These are phyloP conservation scores for Sesamia nonagrioides DNA, from an alignment of 1,140 invertebrate genomes.

Conservation along the genomic window DNA sequence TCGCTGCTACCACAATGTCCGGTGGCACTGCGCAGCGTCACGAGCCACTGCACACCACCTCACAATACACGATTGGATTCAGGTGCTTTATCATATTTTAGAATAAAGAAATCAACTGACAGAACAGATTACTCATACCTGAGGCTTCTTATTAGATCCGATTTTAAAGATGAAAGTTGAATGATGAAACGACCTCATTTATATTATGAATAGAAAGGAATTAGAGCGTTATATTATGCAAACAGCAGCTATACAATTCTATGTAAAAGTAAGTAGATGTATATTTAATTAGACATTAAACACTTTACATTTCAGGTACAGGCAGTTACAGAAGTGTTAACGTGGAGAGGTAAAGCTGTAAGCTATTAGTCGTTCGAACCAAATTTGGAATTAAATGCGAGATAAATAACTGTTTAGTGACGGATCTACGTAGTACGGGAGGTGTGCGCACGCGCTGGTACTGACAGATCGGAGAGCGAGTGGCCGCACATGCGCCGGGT, in stretches of 20 bases:
- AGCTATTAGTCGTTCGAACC: conserved; percentile 14
- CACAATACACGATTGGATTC: conserved; percentile 59
- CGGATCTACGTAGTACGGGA: conserved; percentile 39
- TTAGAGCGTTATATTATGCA: conserved; percentile 20
- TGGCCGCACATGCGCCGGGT: conserved; percentile 72
- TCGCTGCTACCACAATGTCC: conserved; percentile 70
- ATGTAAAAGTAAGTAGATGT: conserved; percentile 4
- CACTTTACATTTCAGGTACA: not conserved
- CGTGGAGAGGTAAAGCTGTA: not conserved
- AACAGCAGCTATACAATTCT: conserved; percentile 11
- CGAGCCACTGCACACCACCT: conserved; percentile 65
- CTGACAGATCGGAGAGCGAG: conserved; percentile 79
- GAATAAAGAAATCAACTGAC: conserved; percentile 35
- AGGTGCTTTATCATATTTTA: conserved; percentile 51
- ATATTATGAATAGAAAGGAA: conserved; percentile 30
- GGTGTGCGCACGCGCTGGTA: conserved; percentile 79
- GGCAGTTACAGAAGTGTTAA: conserved; percentile 15
- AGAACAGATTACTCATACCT: conserved; percentile 27
- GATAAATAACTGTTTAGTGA: conserved; percentile 51
- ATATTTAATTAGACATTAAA: not conserved
- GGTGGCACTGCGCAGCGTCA: conserved; percentile 67
- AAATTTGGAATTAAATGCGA: conserved; percentile 40
- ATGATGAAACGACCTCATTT: conserved; percentile 29
- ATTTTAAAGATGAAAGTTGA: conserved; percentile 24
- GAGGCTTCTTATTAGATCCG: conserved; percentile 11